A percentile compares a stretch with the other conserved stretches of the same genome.
These are phyloP conservation scores for Pteria penguin DNA, from an alignment of 2,888 invertebrate species.

Conservation along the genomic window DNA sequence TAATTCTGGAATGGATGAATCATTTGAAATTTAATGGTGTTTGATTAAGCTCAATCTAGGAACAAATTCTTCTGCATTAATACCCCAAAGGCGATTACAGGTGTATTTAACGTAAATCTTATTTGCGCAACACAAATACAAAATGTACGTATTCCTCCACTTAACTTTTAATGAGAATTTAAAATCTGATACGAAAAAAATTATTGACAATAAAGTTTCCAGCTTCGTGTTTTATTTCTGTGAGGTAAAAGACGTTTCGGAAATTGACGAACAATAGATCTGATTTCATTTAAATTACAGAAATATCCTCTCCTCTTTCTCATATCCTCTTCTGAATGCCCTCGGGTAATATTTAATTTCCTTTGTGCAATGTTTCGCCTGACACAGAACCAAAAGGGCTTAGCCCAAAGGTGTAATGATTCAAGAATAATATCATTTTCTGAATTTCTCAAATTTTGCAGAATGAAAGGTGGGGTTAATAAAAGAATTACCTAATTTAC, in stretches of 20 bases:
- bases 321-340: constrained; percentile 21
- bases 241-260: constrained; percentile 16
- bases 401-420: constrained; percentile 12
- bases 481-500: constrained; percentile 12
- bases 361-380: constrained; percentile 21
- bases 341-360: constrained; percentile 31
- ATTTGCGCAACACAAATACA: constrained; percentile 23
- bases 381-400: constrained; percentile 15
- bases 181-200: constrained; percentile 26
- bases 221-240: constrained; percentile 12
- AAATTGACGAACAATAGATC: constrained; percentile 15
- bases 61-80: background rate
- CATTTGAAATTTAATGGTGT: background rate
- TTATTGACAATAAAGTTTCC: constrained; percentile 22
- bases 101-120: background rate
- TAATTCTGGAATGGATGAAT: background rate
- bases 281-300: background rate
- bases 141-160: constrained; percentile 13
- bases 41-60: background rate
- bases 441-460: background rate
- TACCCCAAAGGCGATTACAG: background rate
- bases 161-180: constrained; percentile 29
- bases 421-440: constrained; percentile 29
- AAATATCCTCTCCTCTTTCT: constrained; percentile 1
- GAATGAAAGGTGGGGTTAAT: background rate